Conservation (phyloP, 2,888 invertebrate species). For the Drosophila recens region DNA sequence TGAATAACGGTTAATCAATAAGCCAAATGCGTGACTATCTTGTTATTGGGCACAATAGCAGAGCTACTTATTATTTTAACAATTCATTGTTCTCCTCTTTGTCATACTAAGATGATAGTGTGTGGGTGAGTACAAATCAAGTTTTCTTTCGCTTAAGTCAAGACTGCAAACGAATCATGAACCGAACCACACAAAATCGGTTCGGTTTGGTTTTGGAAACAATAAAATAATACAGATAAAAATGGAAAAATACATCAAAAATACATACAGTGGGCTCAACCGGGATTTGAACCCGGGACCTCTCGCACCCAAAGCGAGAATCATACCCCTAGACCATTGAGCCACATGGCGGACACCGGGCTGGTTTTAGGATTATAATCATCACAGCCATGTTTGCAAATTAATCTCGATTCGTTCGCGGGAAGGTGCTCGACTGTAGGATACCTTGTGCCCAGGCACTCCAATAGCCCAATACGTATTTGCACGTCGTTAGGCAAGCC, state of each 20-base stretch:
- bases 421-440: too few species aligned
- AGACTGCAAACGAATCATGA: not conserved
- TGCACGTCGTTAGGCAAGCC: too few species aligned
- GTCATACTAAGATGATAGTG: not conserved
- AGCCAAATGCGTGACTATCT: slow-evolving; percentile 18
- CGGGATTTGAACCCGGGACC: slow-evolving; percentile 85
- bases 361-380: too few species aligned
- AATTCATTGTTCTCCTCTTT: not conserved
- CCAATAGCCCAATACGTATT: too few species aligned
- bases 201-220: too few species aligned
- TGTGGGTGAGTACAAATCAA: not conserved
- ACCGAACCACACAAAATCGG: too few species aligned
- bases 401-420: too few species aligned
- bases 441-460: too few species aligned
- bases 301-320: slow-evolving; percentile 85
- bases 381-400: too few species aligned
- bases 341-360: slow-evolving; percentile 57
- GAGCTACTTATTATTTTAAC: slow-evolving; percentile 4
- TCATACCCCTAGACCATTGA: slow-evolving; percentile 85
- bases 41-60: not conserved
- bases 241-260: not conserved
- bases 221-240: too few species aligned
- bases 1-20: slow-evolving; percentile 79
- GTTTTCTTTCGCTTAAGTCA: not conserved
- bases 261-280: slow-evolving; percentile 76